Base-by-base conservation (phyloP, 1,140 invertebrate genomes). In the Heterodera schachtii region DNA sequence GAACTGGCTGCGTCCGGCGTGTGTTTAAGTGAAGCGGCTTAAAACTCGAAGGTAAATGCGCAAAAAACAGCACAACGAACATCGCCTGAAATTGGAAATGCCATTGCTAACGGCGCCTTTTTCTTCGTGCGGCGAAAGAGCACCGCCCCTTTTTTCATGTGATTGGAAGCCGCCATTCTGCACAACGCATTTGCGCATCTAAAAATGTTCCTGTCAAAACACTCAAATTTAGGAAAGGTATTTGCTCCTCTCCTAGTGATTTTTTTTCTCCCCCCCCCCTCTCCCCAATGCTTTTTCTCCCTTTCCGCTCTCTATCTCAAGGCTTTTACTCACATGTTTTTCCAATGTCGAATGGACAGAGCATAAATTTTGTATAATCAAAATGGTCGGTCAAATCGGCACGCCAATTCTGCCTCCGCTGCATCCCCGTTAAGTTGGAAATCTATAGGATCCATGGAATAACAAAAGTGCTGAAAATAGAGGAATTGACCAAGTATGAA, bases 181-280 rank as follows among this genome's bases (percentile, higher is more conserved):
- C 90, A 98, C 97, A 64, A 99, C 96, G 92, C 98, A 99, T 91
- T 99, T 99, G 41, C 98, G 92, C 97, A 99, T 99, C 77, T 78
- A 11, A 47, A 69, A 49, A n/a, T n/a, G 57, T 21, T 52, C 16
- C 19, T 43, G 3, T 47, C 60, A 13, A 43, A 41, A 9, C 44
- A 43, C 46, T 75, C 19, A 75, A 75, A 43, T 57, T 46, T 47
- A 8, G 9, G 0, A 43, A 75, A 0, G 11, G 6, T 52, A 52
- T 8, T 52, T 52, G 49, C 49, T 52, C 11, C 11, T 52, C 49
- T 52, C 49, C 49, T 11, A 52, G 11, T 52, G 6, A 52, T 52
- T 11, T n/a, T n/a, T n/a, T n/a, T n/a, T n/a, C n/a, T n/a, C n/a
- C n/a, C n/a, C n/a, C n/a, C n/a, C n/a, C 49, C 0, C 49, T 11